Conservation (phyloP, 2,113 vertebrate genomes). For the Brachyhypopomus occidentalis region DNA sequence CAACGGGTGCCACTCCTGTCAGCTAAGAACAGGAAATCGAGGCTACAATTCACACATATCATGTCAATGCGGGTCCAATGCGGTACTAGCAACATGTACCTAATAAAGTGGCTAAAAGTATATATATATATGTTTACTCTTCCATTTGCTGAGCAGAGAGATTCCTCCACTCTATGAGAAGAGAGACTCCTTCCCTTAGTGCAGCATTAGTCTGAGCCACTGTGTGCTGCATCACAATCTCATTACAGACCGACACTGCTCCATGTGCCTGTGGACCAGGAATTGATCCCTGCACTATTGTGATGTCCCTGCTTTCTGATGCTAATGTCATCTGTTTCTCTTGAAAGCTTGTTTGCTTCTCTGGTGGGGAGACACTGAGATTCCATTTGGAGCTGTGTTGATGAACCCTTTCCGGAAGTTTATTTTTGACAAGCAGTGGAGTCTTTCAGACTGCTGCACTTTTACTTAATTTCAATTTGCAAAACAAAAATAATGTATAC, state of each 20-base stretch:
- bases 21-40: too few relatives aligned
- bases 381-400: slow-evolving; percentile 38
- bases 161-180: not conserved
- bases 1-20: too few relatives aligned
- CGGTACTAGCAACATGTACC: too few relatives aligned
- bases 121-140: too few relatives aligned
- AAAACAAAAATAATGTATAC: too few relatives aligned
- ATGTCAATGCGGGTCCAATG: too few relatives aligned
- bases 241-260: slow-evolving; percentile 30
- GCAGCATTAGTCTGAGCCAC: not conserved
- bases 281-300: slow-evolving; percentile 42
- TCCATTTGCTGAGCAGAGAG: too few relatives aligned
- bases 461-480: too few relatives aligned
- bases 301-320: slow-evolving; percentile 13
- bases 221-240: not conserved
- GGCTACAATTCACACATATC: too few relatives aligned
- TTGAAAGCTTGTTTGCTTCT: slow-evolving; percentile 33
- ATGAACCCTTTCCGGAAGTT: not conserved
- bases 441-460: too few relatives aligned
- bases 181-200: not conserved
- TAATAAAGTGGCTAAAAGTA: too few relatives aligned
- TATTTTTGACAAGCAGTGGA: too few relatives aligned
- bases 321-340: slow-evolving; percentile 37
- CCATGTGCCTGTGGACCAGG: slow-evolving; percentile 21
- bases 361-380: slow-evolving; percentile 39